phyloP scores from a whole-genome alignment of 2,113 vertebrate genomes.

The Rousettus leschenaultii region DNA sequence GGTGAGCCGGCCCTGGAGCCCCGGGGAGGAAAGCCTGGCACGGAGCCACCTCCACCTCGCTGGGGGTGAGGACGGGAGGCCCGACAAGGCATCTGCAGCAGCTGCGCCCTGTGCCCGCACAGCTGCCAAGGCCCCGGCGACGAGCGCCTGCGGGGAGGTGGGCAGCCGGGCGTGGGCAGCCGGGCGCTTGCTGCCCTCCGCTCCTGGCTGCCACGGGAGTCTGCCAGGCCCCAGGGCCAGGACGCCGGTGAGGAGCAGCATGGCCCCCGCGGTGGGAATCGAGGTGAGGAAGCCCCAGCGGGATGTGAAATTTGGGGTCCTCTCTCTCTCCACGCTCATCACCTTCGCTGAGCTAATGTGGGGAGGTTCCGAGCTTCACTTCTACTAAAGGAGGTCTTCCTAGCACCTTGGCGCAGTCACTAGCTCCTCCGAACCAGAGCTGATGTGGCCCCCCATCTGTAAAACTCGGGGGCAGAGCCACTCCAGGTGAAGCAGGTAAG shows the following conservation, averaged over 20 bases:
- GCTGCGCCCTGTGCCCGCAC: conserved; percentile 67
- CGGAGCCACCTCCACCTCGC: not conserved
- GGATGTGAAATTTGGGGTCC: not conserved
- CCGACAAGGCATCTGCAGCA: conserved; percentile 26
- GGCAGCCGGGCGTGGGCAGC: not conserved
- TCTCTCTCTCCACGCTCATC: not conserved
- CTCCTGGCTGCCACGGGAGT: not conserved
- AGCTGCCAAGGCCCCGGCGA: conserved; percentile 43
- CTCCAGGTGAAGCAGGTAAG: not conserved
- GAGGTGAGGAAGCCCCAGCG: not conserved
- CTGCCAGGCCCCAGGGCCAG: not conserved
- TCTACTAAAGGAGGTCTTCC: not conserved
- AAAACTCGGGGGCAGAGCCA: not conserved
- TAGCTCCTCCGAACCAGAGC: not conserved
- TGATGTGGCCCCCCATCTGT: not conserved
- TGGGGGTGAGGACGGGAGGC: not conserved
- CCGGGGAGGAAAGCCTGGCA: not conserved
- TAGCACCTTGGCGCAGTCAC: not conserved
- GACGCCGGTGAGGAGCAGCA: not conserved
- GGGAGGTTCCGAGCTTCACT: not conserved
- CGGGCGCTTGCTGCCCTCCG: not conserved
- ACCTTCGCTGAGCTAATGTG: not conserved
- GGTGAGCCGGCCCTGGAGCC: conserved; percentile 28
- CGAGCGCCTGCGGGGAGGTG: not conserved
- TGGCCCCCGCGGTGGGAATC: not conserved